Evolutionary conservation across 2,888 invertebrate genomes (phyloP), one percentile per base, ranked within the genome.

Genomic region (Meganola albula): DNA sequence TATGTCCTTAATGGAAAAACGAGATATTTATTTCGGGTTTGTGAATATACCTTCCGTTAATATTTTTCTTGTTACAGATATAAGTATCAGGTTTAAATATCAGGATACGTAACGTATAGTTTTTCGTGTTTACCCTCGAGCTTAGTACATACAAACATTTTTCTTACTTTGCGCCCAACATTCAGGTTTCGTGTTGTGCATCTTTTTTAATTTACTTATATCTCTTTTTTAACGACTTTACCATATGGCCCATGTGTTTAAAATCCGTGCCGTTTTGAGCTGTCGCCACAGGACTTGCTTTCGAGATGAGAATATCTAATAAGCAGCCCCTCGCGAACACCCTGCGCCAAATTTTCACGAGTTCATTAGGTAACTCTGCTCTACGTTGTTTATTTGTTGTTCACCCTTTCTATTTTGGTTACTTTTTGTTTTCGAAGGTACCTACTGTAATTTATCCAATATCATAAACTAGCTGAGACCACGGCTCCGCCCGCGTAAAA

Each of bases 1-100:
- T 79, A 82, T 82, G 72, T 69, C 74, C 74, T 74, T 82, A 83
- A 82, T 84, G 82, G 82, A 80, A 80, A 78, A 78, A 74, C 73
- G 73, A 74, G 74, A 76, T 79, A 78, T 82, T 78, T 80, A 80
- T 82, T 80, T 76, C 73, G 70, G 65, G 68, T 71, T 74, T 76
- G 62, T 63, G 63, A 65, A 73, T 48, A 66, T 60, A 65, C 66
- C 62, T 66, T 63, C 60, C 55, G 70, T 71, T 70, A 70, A 65
- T 63, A 58, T 76, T 75, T 75, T 70, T 60, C 67, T 71, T 66
- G 63, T 65, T 63, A 65, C 65, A 60, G 63, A 62, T 67, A 55
- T 57, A n/a, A n/a, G n/a, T n/a, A n/a, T n/a, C n/a, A n/a, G n/a
- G n/a, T n/a, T n/a, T n/a, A n/a, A n/a, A n/a, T n/a, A n/a, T n/a